phyloP scores from a whole-genome alignment of 2,888 invertebrate species.

The Sminthurides aquaticus region DNA sequence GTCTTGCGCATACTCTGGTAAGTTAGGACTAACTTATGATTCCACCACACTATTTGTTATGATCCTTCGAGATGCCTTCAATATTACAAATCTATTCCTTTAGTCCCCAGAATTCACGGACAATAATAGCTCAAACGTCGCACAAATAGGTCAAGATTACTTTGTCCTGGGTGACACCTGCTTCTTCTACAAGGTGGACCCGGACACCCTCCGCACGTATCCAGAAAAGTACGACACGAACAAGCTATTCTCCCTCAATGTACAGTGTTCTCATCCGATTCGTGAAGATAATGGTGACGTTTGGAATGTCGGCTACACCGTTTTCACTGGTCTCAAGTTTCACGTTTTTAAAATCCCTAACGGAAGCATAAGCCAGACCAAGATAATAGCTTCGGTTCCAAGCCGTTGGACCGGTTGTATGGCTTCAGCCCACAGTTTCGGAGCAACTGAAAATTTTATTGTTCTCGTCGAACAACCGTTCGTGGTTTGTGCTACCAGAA shows the following conservation, averaged over 20 bases:
- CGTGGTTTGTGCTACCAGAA: conserved; percentile 22
- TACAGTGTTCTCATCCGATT: conserved; percentile 48
- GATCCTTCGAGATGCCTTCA: too few relatives aligned
- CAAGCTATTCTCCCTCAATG: conserved; percentile 46
- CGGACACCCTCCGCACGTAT: neutral
- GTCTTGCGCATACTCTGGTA: conserved; percentile 2
- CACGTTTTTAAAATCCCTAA: conserved; percentile 45
- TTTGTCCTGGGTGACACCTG: conserved; percentile 15
- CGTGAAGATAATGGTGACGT: conserved; percentile 47
- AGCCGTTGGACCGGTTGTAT: conserved; percentile 29
- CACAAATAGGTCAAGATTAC: neutral
- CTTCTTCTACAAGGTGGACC: conserved; percentile 10
- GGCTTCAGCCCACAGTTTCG: conserved; percentile 27
- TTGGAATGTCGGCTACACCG: conserved; percentile 46
- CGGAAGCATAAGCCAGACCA: conserved; percentile 24
- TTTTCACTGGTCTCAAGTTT: conserved; percentile 44
- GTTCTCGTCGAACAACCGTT: conserved; percentile 23
- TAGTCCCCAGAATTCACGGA: conserved; percentile 16
- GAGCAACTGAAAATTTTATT: conserved; percentile 15
- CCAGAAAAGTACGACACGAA: conserved; percentile 39
- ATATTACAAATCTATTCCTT: too few relatives aligned
- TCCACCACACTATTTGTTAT: too few relatives aligned
- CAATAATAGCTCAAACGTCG: conserved; percentile 15
- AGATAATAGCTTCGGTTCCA: conserved; percentile 21
- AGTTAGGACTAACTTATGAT: neutral